Conservation (phyloP, 35 echinoderm and acorn worm genomes). For the Strongylocentrotus purpuratus region DNA sequence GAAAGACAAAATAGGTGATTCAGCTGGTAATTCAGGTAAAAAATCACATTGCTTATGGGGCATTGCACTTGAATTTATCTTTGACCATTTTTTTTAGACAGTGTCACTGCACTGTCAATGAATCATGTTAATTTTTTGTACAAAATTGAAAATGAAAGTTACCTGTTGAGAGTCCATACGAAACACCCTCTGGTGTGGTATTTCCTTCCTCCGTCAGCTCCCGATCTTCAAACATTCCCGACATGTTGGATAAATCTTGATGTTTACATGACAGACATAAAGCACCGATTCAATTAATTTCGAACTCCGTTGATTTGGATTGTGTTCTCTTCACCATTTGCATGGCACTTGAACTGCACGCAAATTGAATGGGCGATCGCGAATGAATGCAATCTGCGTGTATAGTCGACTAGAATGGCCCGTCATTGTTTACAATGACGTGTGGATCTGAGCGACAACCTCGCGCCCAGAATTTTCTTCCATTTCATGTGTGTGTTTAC, state of each 20-base stretch:
- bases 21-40: not conserved
- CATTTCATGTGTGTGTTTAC: too few species aligned
- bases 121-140: not conserved
- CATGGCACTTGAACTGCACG: not conserved
- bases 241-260: not conserved
- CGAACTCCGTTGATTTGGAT: too few species aligned
- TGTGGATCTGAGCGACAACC: not conserved
- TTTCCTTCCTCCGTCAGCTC: slow-evolving; percentile 49
- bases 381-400: not conserved
- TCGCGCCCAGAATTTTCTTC: not conserved
- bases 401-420: not conserved
- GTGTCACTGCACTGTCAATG: too few species aligned
- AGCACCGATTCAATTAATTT: too few species aligned
- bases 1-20: too few species aligned
- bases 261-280: not conserved
- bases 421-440: not conserved
- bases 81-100: not conserved
- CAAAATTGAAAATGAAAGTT: not conserved
- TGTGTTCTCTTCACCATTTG: too few species aligned
- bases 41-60: not conserved
- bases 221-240: slow-evolving; percentile 45
- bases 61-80: not conserved
- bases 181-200: slow-evolving; percentile 34
- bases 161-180: slow-evolving; percentile 34
- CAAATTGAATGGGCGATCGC: not conserved